phyloP scores from a whole-genome alignment of 2,797 vertebrate species.

The Melanotaenia pygmaea region DNA sequence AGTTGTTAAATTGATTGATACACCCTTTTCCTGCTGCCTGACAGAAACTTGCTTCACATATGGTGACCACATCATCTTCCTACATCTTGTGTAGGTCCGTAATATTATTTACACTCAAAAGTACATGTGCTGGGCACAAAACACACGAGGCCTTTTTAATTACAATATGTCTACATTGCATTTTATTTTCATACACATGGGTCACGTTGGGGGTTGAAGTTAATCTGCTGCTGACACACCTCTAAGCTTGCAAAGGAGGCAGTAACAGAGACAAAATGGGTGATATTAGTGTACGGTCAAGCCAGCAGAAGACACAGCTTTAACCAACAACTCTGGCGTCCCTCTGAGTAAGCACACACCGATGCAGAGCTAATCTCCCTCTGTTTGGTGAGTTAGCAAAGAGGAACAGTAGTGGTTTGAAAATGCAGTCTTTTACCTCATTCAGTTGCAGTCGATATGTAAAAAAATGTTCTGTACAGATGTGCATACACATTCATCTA shows the following conservation, averaged over 20 bases:
- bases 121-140: neutral
- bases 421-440: no score
- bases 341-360: no score
- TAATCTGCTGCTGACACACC: neutral
- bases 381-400: no score
- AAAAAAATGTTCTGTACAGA: no score
- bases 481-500: neutral
- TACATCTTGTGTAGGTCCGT: conserved; percentile 2
- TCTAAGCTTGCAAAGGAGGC: neutral
- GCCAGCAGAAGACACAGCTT: neutral
- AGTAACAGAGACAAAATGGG: neutral
- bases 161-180: neutral
- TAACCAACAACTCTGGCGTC: neutral
- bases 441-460: no score
- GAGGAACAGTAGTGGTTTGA: no score
- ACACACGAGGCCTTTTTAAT: neutral
- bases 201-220: neutral
- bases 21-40: conserved; percentile 33
- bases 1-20: conserved; percentile 33
- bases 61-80: conserved; percentile 13
- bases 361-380: no score
- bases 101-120: neutral
- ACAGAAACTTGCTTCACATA: neutral
- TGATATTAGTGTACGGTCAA: neutral
- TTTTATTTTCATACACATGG: neutral